Conservation (phyloP, 2,113 vertebrate species). For the Oreochromis spilurus region DNA sequence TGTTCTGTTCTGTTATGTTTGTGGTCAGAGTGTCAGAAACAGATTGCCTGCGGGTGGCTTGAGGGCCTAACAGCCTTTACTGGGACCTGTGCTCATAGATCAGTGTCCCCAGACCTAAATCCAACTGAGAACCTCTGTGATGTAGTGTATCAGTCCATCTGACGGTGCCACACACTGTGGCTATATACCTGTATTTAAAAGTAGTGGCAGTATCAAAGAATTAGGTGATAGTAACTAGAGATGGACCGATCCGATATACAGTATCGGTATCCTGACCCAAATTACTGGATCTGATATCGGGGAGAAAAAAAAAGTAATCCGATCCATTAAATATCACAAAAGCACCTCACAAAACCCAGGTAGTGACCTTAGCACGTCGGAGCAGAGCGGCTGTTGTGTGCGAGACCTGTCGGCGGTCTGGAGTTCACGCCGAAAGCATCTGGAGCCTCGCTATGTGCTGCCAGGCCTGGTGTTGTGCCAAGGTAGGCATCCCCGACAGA, state of each 20-base stretch:
- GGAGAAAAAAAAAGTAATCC: fast-evolving
- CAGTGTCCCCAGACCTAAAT: neutral
- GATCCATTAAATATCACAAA: neutral
- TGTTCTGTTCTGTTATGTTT: fast-evolving
- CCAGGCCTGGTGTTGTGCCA: neutral
- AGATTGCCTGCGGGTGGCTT: fast-evolving
- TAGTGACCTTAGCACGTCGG: neutral
- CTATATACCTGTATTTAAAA: neutral
- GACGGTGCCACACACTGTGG: neutral
- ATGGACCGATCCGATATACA: fast-evolving
- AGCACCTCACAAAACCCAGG: neutral
- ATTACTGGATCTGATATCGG: neutral
- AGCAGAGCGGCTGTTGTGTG: neutral
- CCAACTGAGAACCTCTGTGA: neutral
- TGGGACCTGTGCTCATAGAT: neutral
- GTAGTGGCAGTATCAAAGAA: neutral
- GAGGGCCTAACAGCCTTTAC: neutral
- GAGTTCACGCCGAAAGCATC: neutral
- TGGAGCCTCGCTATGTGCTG: neutral
- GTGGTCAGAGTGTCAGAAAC: neutral
- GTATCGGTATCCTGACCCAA: neutral
- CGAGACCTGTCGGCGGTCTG: neutral
- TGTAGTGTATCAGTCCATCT: neutral
- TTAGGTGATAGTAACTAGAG: neutral
- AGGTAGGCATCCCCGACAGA: neutral